Evolutionary conservation across 1,140 invertebrate species (phyloP).

Genomic region (Melitaea cinxia): DNA sequence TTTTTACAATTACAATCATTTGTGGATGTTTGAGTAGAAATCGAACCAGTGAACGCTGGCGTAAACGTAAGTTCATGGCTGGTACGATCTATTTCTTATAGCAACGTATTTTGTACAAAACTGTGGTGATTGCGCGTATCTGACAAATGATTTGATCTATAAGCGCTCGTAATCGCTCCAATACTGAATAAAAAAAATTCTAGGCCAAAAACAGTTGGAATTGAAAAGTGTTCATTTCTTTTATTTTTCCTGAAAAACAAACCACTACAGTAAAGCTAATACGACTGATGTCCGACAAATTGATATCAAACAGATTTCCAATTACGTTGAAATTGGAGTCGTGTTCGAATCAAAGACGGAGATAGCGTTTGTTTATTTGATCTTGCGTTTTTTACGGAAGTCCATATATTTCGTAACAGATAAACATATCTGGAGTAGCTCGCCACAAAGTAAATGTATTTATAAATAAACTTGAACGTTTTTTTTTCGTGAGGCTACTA

Average conservation of each 20-base stretch:
- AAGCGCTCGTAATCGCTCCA: too few relatives aligned
- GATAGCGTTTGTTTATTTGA: conserved; percentile 8
- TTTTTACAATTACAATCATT: too few relatives aligned
- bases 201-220: too few relatives aligned
- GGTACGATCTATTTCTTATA: too few relatives aligned
- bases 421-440: neutral
- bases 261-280: neutral
- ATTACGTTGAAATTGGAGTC: neutral
- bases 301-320: neutral
- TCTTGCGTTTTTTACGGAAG: conserved; percentile 1
- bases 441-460: neutral
- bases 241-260: neutral
- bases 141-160: too few relatives aligned
- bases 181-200: too few relatives aligned
- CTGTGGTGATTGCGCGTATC: too few relatives aligned
- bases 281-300: neutral
- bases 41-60: too few relatives aligned
- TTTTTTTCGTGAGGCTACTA: neutral
- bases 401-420: neutral
- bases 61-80: too few relatives aligned
- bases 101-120: too few relatives aligned
- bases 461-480: conserved; percentile 2
- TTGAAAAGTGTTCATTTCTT: neutral
- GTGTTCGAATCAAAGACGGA: neutral
- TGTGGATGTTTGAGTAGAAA: too few relatives aligned